Conservation (phyloP, 2,113 vertebrate species). For the Paramisgurnus dabryanus region DNA sequence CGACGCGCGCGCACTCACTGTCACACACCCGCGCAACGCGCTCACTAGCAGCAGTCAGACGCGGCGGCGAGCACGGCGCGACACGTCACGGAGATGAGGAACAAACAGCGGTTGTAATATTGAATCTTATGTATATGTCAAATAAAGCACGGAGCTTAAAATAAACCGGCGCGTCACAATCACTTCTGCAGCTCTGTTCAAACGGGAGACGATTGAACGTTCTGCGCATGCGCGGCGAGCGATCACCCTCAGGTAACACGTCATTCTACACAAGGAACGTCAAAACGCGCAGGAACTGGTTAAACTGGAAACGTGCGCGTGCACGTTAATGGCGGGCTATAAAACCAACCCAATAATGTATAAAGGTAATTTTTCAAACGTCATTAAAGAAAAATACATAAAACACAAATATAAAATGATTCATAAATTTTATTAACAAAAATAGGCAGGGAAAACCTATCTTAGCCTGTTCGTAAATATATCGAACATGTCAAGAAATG, state of each 20-base stretch:
- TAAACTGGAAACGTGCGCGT: not conserved
- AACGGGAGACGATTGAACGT: too few species aligned
- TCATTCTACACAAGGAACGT: not conserved
- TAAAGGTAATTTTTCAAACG: too few species aligned
- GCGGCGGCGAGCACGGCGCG: conserved; percentile 41
- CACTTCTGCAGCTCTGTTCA: not conserved
- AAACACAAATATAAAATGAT: too few species aligned
- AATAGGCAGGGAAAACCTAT: too few species aligned
- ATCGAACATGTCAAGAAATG: too few species aligned
- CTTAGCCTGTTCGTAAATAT: too few species aligned
- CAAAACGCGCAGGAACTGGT: not conserved
- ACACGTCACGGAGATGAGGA: conserved; percentile 35
- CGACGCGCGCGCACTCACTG: conserved; percentile 40
- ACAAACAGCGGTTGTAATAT: not conserved
- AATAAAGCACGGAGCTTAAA: not conserved
- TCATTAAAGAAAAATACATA: too few species aligned
- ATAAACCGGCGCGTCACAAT: not conserved
- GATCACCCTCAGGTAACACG: not conserved
- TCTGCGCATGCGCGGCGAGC: conserved; percentile 21
- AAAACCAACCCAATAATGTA: too few species aligned
- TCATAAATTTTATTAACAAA: too few species aligned
- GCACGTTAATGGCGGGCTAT: not conserved
- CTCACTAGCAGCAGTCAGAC: conserved; percentile 16
- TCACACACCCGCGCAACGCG: conserved; percentile 23
- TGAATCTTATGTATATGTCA: not conserved